A percentile compares a stretch with the other conserved stretches of the same genome.
Conservation (phyloP, 2,113 vertebrate species). For the Brachypteracias leptosomus region DNA sequence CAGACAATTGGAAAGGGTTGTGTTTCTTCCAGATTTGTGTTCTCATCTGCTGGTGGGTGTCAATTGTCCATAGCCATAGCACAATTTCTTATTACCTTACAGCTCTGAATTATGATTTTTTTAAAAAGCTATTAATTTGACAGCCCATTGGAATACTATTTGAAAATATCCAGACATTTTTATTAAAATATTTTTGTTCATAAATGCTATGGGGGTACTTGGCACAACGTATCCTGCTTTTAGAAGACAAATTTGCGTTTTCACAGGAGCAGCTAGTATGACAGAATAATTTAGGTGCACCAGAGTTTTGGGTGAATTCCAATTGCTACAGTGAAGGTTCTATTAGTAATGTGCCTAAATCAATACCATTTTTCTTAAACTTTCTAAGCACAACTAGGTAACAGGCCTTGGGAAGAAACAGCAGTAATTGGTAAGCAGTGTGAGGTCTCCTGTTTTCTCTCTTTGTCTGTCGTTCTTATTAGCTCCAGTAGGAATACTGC, state of each 20-base stretch:
- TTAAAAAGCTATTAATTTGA: background rate
- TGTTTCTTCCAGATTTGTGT: background rate
- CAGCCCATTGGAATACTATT: slow-evolving; percentile 5
- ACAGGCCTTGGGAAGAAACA: slow-evolving; percentile 1
- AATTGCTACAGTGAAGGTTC: background rate
- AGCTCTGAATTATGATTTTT: background rate
- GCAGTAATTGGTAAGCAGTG: background rate
- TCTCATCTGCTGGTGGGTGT: background rate
- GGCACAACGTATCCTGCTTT: slow-evolving; percentile 29
- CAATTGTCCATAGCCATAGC: background rate
- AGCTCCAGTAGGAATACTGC: background rate
- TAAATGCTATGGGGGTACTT: background rate
- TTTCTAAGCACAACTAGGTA: slow-evolving; percentile 21
- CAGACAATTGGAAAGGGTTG: background rate
- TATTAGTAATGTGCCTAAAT: slow-evolving; percentile 45
- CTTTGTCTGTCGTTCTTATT: background rate
- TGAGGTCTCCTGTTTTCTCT: background rate
- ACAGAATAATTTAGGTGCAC: slow-evolving; percentile 44
- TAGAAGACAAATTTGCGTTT: slow-evolving; percentile 45
- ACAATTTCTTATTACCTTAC: background rate
- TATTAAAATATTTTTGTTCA: slow-evolving; percentile 44
- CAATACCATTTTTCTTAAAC: slow-evolving; percentile 47
- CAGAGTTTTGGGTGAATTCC: slow-evolving; percentile 50
- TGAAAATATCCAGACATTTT: slow-evolving; percentile 46
- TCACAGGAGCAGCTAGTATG: slow-evolving; percentile 23